Percentiles rank a stretch among this genome's conserved stretches.
Evolutionary conservation across 2,888 invertebrate species (phyloP).

Genomic region (Leptopilina drosophilae): DNA sequence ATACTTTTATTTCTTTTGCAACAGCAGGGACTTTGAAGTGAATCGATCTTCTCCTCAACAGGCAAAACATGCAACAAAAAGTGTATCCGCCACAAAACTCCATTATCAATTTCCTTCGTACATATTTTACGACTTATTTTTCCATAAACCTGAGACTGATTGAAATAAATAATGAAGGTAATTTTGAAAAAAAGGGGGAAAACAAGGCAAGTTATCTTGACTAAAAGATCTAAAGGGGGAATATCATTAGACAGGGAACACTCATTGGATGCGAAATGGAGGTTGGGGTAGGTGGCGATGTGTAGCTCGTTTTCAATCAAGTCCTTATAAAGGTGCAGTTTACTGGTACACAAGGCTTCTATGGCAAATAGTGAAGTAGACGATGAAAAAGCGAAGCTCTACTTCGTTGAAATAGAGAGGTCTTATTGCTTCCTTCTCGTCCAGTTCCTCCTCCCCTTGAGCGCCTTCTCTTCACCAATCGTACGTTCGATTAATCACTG

Average conservation of each 20-base stretch:
- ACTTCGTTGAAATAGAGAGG: constrained; percentile 44
- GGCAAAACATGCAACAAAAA: constrained; percentile 36
- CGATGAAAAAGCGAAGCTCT: constrained; percentile 44
- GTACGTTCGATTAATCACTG: constrained; percentile 42
- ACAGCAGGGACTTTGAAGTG: constrained; percentile 16
- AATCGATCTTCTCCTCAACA: constrained; percentile 12
- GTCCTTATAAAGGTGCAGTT: constrained; percentile 68
- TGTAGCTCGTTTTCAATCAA: constrained; percentile 65
- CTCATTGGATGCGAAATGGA: constrained; percentile 48
- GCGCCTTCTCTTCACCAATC: background rate
- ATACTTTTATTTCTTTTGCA: constrained; percentile 29
- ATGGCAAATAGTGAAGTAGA: constrained; percentile 45
- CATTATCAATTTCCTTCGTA: constrained; percentile 11
- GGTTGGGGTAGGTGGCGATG: constrained; percentile 45
- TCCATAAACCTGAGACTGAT: constrained; percentile 10
- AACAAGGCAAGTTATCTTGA: constrained; percentile 42
- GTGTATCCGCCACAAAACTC: background rate
- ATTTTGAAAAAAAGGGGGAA: background rate
- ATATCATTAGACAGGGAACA: constrained; percentile 46
- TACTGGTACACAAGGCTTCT: constrained; percentile 49
- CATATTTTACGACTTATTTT: background rate
- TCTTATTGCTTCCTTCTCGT: constrained; percentile 42
- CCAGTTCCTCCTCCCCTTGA: constrained; percentile 1
- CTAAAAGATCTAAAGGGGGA: constrained; percentile 42
- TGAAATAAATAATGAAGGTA: constrained; percentile 35